Conservation (phyloP, 2,888 invertebrate genomes). For the Stenichneumon culpator region DNA sequence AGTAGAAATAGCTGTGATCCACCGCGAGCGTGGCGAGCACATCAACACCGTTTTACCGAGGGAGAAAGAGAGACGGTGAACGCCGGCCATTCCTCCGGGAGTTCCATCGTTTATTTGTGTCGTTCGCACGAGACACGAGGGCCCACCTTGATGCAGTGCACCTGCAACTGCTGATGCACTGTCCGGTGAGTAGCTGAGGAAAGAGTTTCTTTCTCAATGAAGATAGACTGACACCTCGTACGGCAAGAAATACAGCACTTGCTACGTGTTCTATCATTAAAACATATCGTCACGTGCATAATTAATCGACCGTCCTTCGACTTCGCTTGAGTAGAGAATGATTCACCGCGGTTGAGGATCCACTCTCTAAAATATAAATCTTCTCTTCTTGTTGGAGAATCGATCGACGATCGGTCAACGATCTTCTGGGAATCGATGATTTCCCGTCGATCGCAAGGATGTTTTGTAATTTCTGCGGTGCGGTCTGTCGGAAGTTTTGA, state of each 20-base stretch:
- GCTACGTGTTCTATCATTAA: not conserved
- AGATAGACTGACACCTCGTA: conserved; percentile 24
- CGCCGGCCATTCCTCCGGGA: conserved; percentile 39
- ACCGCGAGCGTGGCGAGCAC: conserved; percentile 13
- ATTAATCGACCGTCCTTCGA: conserved; percentile 22
- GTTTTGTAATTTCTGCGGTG: not conserved
- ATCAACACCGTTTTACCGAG: conserved; percentile 49
- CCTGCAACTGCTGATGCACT: conserved; percentile 19
- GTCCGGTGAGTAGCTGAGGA: conserved; percentile 9
- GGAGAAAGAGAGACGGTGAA: not conserved
- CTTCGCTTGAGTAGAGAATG: not conserved
- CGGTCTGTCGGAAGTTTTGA: conserved; percentile 18
- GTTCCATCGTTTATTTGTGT: conserved; percentile 12
- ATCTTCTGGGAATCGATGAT: not conserved
- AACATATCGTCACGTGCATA: conserved; percentile 30
- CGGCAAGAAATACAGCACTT: conserved; percentile 7
- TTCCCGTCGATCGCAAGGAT: not conserved
- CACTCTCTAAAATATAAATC: conserved; percentile 16
- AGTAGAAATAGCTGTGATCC: conserved; percentile 6
- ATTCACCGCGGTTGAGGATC: not conserved
- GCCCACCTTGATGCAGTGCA: conserved; percentile 31
- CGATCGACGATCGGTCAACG: conserved; percentile 1
- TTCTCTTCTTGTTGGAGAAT: not conserved
- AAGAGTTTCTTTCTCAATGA: conserved; percentile 17
- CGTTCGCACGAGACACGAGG: conserved; percentile 2